A percentile compares a stretch with the other conserved stretches of the same genome.
Evolutionary conservation across 2,113 vertebrate species (phyloP).

Genomic region (Anthoscopus minutus): DNA sequence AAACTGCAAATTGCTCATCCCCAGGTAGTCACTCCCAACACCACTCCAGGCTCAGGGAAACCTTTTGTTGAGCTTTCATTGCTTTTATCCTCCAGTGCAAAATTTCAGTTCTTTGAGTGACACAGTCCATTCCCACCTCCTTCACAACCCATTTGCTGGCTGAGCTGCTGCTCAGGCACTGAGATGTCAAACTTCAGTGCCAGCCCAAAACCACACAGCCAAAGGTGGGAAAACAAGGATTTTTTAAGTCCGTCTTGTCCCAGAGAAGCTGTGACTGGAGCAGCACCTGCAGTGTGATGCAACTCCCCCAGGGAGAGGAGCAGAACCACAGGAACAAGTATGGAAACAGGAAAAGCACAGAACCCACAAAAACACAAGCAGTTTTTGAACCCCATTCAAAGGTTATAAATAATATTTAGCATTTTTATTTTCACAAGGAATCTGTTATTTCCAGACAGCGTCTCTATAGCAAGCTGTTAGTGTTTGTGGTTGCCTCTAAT

Average conservation of each 20-base stretch:
- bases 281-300: neutral
- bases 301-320: neutral
- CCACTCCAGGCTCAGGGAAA: neutral
- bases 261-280: neutral
- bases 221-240: neutral
- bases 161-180: neutral
- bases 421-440: neutral
- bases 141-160: neutral
- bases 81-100: neutral
- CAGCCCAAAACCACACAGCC: neutral
- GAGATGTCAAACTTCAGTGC: neutral
- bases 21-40: neutral
- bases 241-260: neutral
- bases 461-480: conserved; percentile 24
- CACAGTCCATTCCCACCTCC: neutral
- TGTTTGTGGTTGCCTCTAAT: conserved; percentile 16
- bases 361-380: neutral
- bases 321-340: neutral
- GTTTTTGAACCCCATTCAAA: neutral
- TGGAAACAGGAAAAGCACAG: neutral
- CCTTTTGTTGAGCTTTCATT: neutral
- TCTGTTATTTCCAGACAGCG: conserved; percentile 1
- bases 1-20: neutral
- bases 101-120: neutral
- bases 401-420: neutral